These are phyloP conservation scores for Helicolenus hilgendorfi DNA, from an alignment of 2,797 vertebrate species.

Conservation along the genomic window DNA sequence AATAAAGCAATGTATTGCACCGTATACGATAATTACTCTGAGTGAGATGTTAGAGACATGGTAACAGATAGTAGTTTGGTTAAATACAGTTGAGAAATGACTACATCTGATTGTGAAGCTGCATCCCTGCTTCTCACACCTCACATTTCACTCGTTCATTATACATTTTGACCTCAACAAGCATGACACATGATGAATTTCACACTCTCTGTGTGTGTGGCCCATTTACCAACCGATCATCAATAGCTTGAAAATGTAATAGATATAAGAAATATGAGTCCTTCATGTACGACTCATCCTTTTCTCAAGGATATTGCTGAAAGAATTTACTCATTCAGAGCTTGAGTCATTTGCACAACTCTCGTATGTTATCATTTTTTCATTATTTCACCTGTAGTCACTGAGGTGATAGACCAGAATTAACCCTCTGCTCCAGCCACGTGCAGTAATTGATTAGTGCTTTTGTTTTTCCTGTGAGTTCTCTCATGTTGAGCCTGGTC, in stretches of 20 bases:
- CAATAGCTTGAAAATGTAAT: conserved; percentile 1
- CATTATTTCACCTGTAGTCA: conserved; percentile 9
- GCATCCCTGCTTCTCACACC: background rate
- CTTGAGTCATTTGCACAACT: conserved; percentile 1
- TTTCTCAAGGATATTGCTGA: background rate
- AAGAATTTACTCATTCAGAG: conserved; percentile 1
- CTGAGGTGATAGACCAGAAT: conserved; percentile 23
- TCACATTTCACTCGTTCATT: conserved; percentile 13
- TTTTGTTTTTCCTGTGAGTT: conserved; percentile 69
- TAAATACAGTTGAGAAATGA: conserved; percentile 42
- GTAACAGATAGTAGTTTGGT: conserved; percentile 33
- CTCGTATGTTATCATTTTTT: conserved; percentile 6
- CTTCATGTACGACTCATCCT: conserved; percentile 13
- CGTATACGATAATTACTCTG: conserved; percentile 53
- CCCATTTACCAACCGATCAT: conserved; percentile 15
- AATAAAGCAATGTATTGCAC: conserved; percentile 58
- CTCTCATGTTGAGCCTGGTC: conserved; percentile 44
- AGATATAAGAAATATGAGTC: conserved; percentile 15
- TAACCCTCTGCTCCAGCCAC: conserved; percentile 14
- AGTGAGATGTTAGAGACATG: conserved; percentile 32
- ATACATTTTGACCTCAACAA: conserved; percentile 10
- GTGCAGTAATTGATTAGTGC: conserved; percentile 49
- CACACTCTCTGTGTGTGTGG: background rate
- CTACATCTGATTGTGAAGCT: conserved; percentile 3
- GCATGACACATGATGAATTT: background rate